Evolutionary conservation across 2,797 vertebrate genomes (phyloP).

Genomic region (Anolis apletophallus): DNA sequence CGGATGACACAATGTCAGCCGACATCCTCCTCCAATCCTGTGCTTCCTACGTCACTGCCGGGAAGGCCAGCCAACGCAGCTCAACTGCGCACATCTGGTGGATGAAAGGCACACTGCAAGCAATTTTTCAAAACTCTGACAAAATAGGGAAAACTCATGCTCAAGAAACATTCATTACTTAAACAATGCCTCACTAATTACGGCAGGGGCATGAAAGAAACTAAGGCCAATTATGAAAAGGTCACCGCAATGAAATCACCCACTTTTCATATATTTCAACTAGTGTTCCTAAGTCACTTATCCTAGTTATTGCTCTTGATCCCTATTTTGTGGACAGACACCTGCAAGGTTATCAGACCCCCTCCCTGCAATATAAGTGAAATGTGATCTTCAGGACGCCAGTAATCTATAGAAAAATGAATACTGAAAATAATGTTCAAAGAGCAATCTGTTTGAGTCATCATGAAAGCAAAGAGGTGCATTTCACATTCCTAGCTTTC

Average conservation of each 20-base stretch:
- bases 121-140: neutral
- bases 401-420: neutral
- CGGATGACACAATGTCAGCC: conserved; percentile 73
- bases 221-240: fast-evolving
- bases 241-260: neutral
- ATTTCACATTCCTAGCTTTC: neutral
- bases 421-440: neutral
- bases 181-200: fast-evolving
- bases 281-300: too few relatives aligned
- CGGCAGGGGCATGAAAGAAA: neutral
- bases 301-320: neutral
- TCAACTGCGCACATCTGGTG: conserved; percentile 93
- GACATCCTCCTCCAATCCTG: conserved; percentile 77
- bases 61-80: conserved; percentile 76
- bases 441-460: neutral
- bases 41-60: conserved; percentile 74
- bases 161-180: fast-evolving
- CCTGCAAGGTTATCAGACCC: neutral
- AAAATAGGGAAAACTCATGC: fast-evolving
- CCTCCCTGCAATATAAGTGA: neutral
- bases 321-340: fast-evolving
- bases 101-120: conserved; percentile 70
- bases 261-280: neutral
- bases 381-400: neutral
- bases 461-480: neutral